A percentile compares a stretch with the other conserved stretches of the same genome.
Evolutionary conservation across 2,797 vertebrate genomes (phyloP).

Genomic region (Eulemur rubriventer): DNA sequence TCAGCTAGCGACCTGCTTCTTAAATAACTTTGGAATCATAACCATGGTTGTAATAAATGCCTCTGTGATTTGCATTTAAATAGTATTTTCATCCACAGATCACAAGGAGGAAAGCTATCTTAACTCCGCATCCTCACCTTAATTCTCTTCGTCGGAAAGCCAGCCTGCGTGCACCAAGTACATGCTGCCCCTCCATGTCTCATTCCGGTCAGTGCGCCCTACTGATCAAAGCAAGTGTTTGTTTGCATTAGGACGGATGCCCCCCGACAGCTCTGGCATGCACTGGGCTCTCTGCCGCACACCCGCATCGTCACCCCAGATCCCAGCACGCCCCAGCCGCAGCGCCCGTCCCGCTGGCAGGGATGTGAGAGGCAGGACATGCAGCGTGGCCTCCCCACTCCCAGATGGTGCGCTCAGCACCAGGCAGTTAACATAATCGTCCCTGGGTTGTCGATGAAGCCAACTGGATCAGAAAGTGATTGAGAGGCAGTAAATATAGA

Average conservation of each 20-base stretch:
- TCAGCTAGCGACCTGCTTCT: conserved; percentile 34
- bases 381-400: neutral
- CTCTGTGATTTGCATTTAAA: conserved; percentile 80
- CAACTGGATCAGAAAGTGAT: conserved; percentile 29
- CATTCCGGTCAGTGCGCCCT: neutral
- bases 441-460: conserved; percentile 36
- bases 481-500: neutral
- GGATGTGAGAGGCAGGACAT: neutral
- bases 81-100: conserved; percentile 74
- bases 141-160: conserved; percentile 29
- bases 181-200: neutral
- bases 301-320: fast-evolving
- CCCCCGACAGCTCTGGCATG: fast-evolving
- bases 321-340: fast-evolving
- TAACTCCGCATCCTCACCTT: conserved; percentile 63
- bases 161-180: neutral
- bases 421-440: neutral
- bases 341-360: neutral
- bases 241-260: no score
- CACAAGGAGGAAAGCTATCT: conserved; percentile 68
- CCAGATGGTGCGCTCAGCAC: neutral
- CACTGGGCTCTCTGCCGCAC: neutral
- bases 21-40: conserved; percentile 66
- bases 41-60: conserved; percentile 63
- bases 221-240: neutral